Evolutionary conservation across 2,888 invertebrate genomes (phyloP).

Genomic region (Gymnoscelis rufifasciata): DNA sequence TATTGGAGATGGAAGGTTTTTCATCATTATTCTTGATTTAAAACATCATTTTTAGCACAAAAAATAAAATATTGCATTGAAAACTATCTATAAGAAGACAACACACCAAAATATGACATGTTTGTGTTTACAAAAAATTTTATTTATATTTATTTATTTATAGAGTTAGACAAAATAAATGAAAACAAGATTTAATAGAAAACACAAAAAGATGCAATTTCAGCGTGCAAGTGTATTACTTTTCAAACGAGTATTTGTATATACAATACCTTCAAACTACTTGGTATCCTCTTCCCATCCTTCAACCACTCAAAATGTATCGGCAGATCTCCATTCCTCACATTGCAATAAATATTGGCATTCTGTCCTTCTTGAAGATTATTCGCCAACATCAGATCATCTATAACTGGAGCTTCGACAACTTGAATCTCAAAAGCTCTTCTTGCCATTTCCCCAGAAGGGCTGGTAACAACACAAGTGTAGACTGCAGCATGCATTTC

Average conservation of each 20-base stretch:
- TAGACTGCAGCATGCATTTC: slow-evolving; percentile 86
- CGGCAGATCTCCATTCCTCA: slow-evolving; percentile 84
- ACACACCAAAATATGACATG: too few relatives aligned
- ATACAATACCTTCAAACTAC: slow-evolving; percentile 78
- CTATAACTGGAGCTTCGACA: slow-evolving; percentile 87
- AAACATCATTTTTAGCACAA: too few relatives aligned
- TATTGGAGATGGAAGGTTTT: too few relatives aligned
- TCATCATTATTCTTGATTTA: too few relatives aligned
- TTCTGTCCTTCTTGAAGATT: slow-evolving; percentile 90
- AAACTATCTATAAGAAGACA: too few relatives aligned
- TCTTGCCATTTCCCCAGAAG: slow-evolving; percentile 80
- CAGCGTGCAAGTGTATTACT: too few relatives aligned
- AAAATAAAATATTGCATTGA: too few relatives aligned
- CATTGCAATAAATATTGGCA: slow-evolving; percentile 89
- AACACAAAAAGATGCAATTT: too few relatives aligned
- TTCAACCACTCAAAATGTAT: slow-evolving; percentile 85
- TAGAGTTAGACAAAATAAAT: too few relatives aligned
- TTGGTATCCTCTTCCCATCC: slow-evolving; percentile 81
- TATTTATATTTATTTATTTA: too few relatives aligned
- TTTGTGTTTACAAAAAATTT: too few relatives aligned
- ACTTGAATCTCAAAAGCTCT: slow-evolving; percentile 83
- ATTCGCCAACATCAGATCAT: slow-evolving; percentile 88
- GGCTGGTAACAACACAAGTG: slow-evolving; percentile 87
- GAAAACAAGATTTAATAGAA: too few relatives aligned
- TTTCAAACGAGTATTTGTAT: neutral